These are phyloP conservation scores for Platysteira castanea DNA, from an alignment of 2,113 vertebrate species.

Conservation along the genomic window DNA sequence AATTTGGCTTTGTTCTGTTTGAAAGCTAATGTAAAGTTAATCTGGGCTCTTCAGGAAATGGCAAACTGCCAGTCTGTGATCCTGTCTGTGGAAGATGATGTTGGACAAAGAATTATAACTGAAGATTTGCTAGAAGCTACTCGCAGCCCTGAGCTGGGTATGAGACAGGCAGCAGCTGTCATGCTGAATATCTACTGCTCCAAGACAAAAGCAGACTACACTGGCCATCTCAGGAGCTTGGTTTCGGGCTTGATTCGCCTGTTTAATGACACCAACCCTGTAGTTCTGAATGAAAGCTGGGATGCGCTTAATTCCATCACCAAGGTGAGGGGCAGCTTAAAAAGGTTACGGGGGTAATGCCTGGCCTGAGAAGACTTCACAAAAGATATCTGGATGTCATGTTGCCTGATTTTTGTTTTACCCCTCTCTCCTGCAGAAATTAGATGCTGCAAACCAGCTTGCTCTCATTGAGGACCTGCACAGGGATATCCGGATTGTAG, in stretches of 20 bases:
- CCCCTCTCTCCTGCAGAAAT: conserved; percentile 75
- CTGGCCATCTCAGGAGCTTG: conserved; percentile 82
- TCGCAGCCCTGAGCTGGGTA: conserved; percentile 83
- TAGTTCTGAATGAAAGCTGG: conserved; percentile 94
- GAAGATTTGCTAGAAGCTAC: conserved; percentile 95
- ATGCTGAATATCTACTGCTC: conserved; percentile 94
- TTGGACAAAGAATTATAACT: conserved; percentile 91
- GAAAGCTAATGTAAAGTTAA: not conserved
- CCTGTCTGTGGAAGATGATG: conserved; percentile 92
- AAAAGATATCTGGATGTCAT: not conserved
- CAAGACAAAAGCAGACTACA: conserved; percentile 90
- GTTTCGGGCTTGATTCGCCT: conserved; percentile 92
- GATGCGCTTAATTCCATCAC: conserved; percentile 94
- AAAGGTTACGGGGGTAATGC: not conserved
- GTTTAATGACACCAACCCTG: conserved; percentile 87
- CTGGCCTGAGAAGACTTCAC: not conserved
- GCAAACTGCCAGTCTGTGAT: conserved; percentile 92
- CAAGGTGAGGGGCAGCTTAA: conserved; percentile 76
- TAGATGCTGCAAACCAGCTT: conserved; percentile 94
- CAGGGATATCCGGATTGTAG: conserved; percentile 86
- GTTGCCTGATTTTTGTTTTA: not conserved
- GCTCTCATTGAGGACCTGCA: conserved; percentile 94
- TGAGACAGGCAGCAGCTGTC: conserved; percentile 88
- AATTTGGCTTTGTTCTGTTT: not conserved
- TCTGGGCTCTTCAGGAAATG: conserved; percentile 80